Percentiles rank a stretch among this genome's conserved stretches.
phyloP scores from a whole-genome alignment of 2,113 vertebrate species.

The Dermatemys mawii region DNA sequence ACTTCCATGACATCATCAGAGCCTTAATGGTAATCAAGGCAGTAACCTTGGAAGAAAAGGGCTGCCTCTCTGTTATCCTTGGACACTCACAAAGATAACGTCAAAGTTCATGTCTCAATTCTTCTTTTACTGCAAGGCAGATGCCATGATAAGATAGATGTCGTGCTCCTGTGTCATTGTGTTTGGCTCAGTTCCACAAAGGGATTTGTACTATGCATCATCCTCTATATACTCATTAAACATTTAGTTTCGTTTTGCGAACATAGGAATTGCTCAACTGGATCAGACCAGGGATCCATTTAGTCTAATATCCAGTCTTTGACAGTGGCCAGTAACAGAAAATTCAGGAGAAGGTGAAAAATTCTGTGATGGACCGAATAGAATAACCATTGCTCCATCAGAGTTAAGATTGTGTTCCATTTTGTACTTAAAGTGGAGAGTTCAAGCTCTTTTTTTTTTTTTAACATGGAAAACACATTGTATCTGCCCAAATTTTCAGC shows the following conservation, averaged over 20 bases:
- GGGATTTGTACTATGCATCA: fast-evolving
- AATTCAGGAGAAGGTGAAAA: not conserved
- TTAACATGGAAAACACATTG: not conserved
- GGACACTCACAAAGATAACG: not conserved
- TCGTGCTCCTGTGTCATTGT: not conserved
- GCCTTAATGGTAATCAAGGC: not conserved
- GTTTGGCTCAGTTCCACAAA: not conserved
- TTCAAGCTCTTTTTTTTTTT: not conserved
- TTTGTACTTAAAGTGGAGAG: not conserved
- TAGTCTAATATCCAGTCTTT: not conserved
- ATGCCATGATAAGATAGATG: not conserved
- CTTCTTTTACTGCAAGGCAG: not conserved
- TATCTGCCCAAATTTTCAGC: not conserved
- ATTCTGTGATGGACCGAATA: not conserved
- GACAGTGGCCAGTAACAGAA: not conserved
- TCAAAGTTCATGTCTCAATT: conserved; percentile 29
- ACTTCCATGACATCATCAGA: too few species aligned
- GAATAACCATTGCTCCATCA: not conserved
- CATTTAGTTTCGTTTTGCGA: not conserved
- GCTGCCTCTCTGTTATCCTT: conserved; percentile 7
- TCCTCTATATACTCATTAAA: not conserved
- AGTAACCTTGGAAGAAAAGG: conserved; percentile 12
- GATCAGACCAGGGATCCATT: fast-evolving
- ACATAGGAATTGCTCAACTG: not conserved
- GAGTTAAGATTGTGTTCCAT: not conserved